Conservation (phyloP, 1,140 invertebrate genomes). For the Dryas iulia region DNA sequence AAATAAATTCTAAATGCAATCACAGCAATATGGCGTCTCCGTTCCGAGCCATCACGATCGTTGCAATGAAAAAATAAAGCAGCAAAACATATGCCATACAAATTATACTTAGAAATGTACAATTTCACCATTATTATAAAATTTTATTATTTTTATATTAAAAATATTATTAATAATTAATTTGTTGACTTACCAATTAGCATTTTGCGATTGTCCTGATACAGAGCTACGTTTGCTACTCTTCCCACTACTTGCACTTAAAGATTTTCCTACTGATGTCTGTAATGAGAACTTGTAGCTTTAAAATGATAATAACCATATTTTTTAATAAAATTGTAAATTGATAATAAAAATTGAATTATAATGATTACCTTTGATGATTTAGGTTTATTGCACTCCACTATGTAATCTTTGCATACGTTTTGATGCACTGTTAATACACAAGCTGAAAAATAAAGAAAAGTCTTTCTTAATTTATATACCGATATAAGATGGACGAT, state of each 20-base stretch:
- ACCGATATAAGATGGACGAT: background rate
- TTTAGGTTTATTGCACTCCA: conserved; percentile 88
- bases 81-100: conserved; percentile 72
- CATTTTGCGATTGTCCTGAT: conserved; percentile 68
- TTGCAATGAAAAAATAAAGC: conserved; percentile 73
- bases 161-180: background rate
- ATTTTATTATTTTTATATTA: background rate
- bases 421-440: conserved; percentile 91
- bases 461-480: background rate
- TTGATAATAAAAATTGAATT: background rate
- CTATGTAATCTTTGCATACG: conserved; percentile 91
- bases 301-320: background rate
- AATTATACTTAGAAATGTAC: conserved; percentile 29
- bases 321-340: background rate
- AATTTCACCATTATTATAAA: background rate
- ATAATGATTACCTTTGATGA: conserved; percentile 81
- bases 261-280: conserved; percentile 72
- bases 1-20: conserved; percentile 48
- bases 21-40: conserved; percentile 33
- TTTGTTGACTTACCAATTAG: conserved; percentile 61
- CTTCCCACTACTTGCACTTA: conserved; percentile 70
- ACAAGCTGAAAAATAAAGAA: conserved; percentile 83
- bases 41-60: conserved; percentile 30
- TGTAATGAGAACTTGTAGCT: conserved; percentile 35
- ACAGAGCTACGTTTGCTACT: conserved; percentile 73